These are phyloP conservation scores for Elegia similella DNA, from an alignment of 2,888 invertebrate genomes.

Conservation along the genomic window DNA sequence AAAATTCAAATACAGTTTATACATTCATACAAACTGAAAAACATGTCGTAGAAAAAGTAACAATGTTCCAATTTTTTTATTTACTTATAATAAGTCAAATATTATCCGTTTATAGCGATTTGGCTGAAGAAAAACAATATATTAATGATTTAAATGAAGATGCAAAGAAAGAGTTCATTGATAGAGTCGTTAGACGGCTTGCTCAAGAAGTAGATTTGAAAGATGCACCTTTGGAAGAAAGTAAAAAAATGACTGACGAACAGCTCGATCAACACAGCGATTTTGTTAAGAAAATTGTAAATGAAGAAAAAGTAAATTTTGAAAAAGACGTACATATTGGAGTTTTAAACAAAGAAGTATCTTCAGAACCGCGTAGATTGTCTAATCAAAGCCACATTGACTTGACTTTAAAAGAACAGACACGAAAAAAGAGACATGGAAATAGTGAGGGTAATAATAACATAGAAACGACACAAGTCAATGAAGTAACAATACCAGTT, in stretches of 20 bases:
- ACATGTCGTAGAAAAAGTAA: constrained; percentile 7
- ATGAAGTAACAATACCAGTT: constrained; percentile 1
- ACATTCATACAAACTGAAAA: background rate
- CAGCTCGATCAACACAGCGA: constrained; percentile 47
- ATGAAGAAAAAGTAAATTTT: constrained; percentile 13
- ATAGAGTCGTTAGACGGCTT: constrained; percentile 59
- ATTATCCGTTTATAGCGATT: constrained; percentile 27
- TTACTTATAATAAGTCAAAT: constrained; percentile 30
- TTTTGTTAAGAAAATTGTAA: constrained; percentile 52
- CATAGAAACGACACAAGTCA: background rate
- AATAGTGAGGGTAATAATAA: background rate
- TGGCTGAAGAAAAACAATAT: constrained; percentile 50
- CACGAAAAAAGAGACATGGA: background rate
- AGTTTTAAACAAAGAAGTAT: background rate
- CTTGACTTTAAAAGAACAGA: background rate
- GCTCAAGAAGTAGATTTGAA: constrained; percentile 44
- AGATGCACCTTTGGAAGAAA: constrained; percentile 28
- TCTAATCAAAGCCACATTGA: constrained; percentile 3
- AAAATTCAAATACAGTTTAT: constrained; percentile 24
- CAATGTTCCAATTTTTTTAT: constrained; percentile 37
- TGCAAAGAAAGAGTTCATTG: constrained; percentile 57
- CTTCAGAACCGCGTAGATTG: background rate
- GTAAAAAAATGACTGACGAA: constrained; percentile 46
- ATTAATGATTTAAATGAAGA: constrained; percentile 58
- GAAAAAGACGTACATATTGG: constrained; percentile 19